Conservation (phyloP, 2,888 invertebrate species). For the Terebella lapidaria region DNA sequence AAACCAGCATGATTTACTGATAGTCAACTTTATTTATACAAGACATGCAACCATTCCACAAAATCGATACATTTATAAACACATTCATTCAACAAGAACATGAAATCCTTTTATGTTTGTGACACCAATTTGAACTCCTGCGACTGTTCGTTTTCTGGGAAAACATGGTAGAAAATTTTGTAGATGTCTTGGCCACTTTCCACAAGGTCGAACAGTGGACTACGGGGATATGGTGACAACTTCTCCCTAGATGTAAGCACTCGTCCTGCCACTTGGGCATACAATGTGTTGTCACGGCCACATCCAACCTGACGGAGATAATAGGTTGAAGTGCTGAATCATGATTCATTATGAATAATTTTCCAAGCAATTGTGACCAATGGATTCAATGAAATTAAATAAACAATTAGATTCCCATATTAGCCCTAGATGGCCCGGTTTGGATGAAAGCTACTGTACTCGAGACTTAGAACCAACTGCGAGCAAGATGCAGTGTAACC, state of each 20-base stretch:
- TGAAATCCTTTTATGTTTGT: slow-evolving; percentile 12
- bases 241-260: slow-evolving; percentile 79
- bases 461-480: too few species aligned
- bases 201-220: slow-evolving; percentile 67
- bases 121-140: slow-evolving; percentile 22
- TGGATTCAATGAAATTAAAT: too few species aligned
- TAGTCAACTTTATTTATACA: too few species aligned
- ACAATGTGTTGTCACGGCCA: slow-evolving; percentile 68
- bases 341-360: neutral
- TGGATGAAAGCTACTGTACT: too few species aligned
- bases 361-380: too few species aligned
- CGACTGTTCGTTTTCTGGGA: slow-evolving; percentile 58
- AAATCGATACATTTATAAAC: too few species aligned
- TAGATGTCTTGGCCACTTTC: slow-evolving; percentile 61
- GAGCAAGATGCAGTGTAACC: too few species aligned
- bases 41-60: too few species aligned
- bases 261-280: slow-evolving; percentile 72
- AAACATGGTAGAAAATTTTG: slow-evolving; percentile 81
- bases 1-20: too few species aligned
- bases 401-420: too few species aligned
- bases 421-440: too few species aligned
- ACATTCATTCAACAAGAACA: too few species aligned
- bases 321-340: neutral
- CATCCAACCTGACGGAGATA: slow-evolving; percentile 70
- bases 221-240: slow-evolving; percentile 72